Base-by-base conservation (phyloP, 2,113 vertebrate species). In the Galeopterus variegatus region DNA sequence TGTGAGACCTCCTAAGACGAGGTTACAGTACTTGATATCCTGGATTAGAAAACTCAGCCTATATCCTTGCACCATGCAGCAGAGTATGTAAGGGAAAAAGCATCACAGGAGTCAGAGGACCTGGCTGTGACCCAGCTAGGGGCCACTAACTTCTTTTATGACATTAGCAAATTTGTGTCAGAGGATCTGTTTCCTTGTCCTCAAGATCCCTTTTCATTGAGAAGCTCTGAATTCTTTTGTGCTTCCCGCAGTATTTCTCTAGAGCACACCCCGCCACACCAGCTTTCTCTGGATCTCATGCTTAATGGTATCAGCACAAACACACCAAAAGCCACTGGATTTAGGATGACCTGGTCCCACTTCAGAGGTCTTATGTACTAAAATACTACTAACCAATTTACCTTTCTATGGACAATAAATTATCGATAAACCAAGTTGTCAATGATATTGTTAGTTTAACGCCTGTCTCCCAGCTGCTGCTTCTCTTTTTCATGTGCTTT, bases 161-260 rank as follows among this genome's bases (percentile, higher is more conserved):
- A 64, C 36, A 81, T 64, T 14, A 62, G 15, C 31, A 17, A 94
- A 50, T 10, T 33, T 87, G 54, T 88, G 50, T 88, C 89, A 80
- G 11, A n/a, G 41, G 23, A 77, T n/a, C 31, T 83, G 60, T 12
- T 79, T 69, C 76, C 64, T 96, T 15, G 31, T 31, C n/a, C 75
- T 90, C 28, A 77, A 50, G 36, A 88, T 89, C 21, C 31, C 28
- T 26, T 64, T 67, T 88, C 67, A 65, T 13, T 80, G n/a, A 52
- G 92, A 65, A 80, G 3, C 15, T 88, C 92, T 28, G 17, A 69
- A 75, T 92, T 88, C 3, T 81, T 84, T 83, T 88, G n/a, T 54
- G 41, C 10, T 54, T 67, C 77, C 67, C 83, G 17, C 1, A 41
- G 52, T 9, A 33, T 21, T 17, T 19, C 23, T 77, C 56, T 76